Conservation (phyloP, 2,113 vertebrate species). For the Cyanistes caeruleus region DNA sequence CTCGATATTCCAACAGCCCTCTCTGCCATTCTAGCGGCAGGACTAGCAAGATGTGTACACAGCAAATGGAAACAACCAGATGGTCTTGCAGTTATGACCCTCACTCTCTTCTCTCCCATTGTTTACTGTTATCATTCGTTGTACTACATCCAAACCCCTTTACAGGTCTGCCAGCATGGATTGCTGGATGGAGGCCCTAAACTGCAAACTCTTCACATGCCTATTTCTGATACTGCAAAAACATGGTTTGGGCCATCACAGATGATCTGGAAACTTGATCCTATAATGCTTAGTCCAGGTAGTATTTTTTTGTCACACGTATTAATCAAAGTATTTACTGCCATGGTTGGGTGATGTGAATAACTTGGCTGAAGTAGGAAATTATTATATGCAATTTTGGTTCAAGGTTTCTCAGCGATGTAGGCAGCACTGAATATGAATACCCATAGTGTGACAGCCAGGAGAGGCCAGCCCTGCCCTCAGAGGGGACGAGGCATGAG, state of each 20-base stretch:
- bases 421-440: background rate
- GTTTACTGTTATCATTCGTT: constrained; percentile 56
- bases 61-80: constrained; percentile 67
- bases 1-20: background rate
- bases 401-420: background rate
- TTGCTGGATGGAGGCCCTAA: constrained; percentile 41
- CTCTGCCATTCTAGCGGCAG: constrained; percentile 29
- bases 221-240: background rate
- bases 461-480: background rate
- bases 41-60: constrained; percentile 55
- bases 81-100: constrained; percentile 68
- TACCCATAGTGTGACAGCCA: background rate
- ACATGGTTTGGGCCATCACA: background rate
- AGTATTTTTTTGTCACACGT: background rate
- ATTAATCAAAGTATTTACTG: background rate
- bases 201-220: constrained; percentile 5
- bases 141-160: constrained; percentile 45
- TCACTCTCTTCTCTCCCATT: constrained; percentile 59
- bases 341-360: background rate
- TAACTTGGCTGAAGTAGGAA: background rate
- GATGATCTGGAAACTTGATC: background rate
- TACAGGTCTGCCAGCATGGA: constrained; percentile 55
- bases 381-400: background rate
- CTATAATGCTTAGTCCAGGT: background rate
- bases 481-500: background rate